Evolutionary conservation across 2,113 vertebrate genomes (phyloP).

Genomic region (Hippolais icterina): DNA sequence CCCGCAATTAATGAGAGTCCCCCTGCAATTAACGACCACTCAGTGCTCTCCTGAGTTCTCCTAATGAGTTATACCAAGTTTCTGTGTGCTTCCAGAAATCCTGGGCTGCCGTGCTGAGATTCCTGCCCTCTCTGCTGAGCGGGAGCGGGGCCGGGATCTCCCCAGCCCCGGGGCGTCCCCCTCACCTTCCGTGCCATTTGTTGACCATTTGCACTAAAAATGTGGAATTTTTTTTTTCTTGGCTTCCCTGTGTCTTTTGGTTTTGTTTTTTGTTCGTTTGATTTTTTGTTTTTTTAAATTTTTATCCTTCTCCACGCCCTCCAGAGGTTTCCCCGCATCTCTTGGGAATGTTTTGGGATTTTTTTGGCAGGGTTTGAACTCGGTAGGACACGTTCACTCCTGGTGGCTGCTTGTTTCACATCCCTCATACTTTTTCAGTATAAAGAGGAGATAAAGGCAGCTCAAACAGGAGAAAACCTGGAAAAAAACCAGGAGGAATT

Average conservation of each 20-base stretch:
- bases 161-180: neutral
- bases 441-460: neutral
- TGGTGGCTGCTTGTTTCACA: neutral
- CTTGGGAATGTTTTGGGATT: neutral
- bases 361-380: neutral
- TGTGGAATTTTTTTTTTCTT: neutral
- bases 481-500: neutral
- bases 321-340: neutral
- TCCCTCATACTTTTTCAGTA: neutral
- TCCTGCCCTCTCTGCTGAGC: neutral
- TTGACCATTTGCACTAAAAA: constrained; percentile 63
- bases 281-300: neutral
- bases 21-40: neutral
- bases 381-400: accelerated
- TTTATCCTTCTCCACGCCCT: accelerated
- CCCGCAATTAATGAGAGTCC: neutral
- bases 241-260: neutral
- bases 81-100: constrained; percentile 45
- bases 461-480: neutral
- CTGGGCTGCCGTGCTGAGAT: neutral
- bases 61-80: neutral
- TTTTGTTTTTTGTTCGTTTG: too few relatives aligned
- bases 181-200: constrained; percentile 36
- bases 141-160: neutral
- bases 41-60: neutral